These are phyloP conservation scores for Pachyramphus minor DNA, from an alignment of 2,113 vertebrate genomes.

Conservation along the genomic window DNA sequence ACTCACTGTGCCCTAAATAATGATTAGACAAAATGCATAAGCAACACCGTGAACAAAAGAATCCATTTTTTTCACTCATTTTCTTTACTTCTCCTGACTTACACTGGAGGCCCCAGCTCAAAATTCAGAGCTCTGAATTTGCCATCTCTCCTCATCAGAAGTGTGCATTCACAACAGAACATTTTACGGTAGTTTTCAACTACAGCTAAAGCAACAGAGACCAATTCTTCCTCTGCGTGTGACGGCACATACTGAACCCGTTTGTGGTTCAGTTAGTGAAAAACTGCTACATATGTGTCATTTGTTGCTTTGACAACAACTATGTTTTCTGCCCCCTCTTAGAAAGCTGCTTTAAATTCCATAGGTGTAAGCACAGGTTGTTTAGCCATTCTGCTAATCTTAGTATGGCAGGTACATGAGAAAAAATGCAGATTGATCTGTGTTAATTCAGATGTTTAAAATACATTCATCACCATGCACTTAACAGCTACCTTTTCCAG, in stretches of 20 bases:
- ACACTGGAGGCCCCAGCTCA: neutral
- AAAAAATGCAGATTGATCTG: neutral
- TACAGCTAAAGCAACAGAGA: neutral
- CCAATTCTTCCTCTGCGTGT: neutral
- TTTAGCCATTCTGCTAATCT: neutral
- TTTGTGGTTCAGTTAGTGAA: neutral
- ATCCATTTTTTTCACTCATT: neutral
- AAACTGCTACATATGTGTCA: neutral
- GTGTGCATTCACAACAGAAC: neutral
- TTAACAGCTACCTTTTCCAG: neutral
- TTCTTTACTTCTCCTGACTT: neutral
- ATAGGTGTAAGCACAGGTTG: neutral
- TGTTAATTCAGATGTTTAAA: neutral
- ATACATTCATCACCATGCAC: neutral
- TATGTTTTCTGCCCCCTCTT: neutral
- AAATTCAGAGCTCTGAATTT: neutral
- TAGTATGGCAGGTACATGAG: neutral
- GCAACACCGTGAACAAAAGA: neutral
- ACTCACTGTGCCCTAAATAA: neutral
- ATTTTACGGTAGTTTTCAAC: neutral
- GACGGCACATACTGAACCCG: neutral
- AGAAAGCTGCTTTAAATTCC: neutral
- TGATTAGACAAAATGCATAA: neutral
- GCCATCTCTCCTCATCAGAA: neutral
- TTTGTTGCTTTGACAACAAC: neutral